These are phyloP conservation scores for Myotis planiceps DNA, from an alignment of 2,797 vertebrate genomes.

Conservation along the genomic window DNA sequence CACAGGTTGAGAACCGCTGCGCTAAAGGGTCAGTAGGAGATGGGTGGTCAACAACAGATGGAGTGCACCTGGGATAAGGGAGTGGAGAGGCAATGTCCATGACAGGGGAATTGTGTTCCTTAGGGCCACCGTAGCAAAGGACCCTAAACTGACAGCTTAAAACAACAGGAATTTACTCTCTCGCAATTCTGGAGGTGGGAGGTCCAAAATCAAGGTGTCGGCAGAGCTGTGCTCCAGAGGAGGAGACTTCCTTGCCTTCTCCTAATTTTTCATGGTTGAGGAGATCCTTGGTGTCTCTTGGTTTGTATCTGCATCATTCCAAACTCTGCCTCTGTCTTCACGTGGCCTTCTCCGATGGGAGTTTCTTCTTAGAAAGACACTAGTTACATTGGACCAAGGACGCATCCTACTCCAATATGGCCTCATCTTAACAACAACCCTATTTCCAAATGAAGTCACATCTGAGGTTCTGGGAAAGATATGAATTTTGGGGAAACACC, in stretches of 20 bases:
- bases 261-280: background rate
- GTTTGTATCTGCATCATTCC: fast-evolving
- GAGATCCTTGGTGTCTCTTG: too few species aligned
- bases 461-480: background rate
- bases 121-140: background rate
- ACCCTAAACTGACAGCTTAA: background rate
- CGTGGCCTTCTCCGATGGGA: fast-evolving
- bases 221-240: background rate
- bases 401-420: too few species aligned
- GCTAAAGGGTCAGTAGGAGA: background rate
- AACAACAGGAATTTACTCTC: background rate
- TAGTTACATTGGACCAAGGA: background rate
- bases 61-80: fast-evolving
- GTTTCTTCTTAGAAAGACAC: background rate
- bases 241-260: background rate
- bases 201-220: background rate
- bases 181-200: background rate
- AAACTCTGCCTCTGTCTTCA: background rate
- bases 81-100: fast-evolving
- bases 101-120: background rate
- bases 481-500: background rate
- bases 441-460: background rate
- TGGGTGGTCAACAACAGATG: fast-evolving
- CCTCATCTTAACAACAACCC: background rate
- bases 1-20: too few species aligned